phyloP scores from a whole-genome alignment of 2,113 vertebrate species.

The Ornithorhynchus anatinus region DNA sequence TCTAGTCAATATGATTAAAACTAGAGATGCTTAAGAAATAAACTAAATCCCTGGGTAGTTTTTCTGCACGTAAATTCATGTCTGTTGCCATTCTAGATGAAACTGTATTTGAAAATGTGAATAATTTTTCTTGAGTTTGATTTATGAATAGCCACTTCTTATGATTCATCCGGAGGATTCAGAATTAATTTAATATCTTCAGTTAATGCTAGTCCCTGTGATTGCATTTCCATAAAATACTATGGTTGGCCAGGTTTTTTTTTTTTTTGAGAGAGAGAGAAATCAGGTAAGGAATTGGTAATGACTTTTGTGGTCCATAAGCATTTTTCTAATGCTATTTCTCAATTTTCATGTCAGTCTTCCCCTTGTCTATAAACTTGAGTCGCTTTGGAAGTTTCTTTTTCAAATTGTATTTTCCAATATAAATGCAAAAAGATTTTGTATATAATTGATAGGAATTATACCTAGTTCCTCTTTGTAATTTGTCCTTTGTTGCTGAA shows the following conservation, averaged over 20 bases:
- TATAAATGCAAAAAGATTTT: neutral
- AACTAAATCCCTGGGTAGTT: neutral
- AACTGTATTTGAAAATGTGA: neutral
- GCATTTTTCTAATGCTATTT: neutral
- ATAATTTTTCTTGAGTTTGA: slow-evolving; percentile 14
- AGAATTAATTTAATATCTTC: slow-evolving; percentile 12
- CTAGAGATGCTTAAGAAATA: slow-evolving; percentile 29
- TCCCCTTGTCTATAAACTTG: neutral
- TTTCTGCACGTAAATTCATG: neutral
- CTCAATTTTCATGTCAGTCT: neutral
- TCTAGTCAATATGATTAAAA: slow-evolving; percentile 41
- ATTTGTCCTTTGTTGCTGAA: neutral
- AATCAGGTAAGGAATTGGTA: slow-evolving; percentile 11
- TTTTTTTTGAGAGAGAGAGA: slow-evolving; percentile 15
- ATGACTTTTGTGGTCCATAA: neutral
- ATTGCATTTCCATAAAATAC: neutral
- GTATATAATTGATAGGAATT: neutral
- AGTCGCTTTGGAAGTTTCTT: slow-evolving; percentile 6
- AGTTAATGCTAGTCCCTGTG: neutral
- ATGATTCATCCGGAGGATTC: too few relatives aligned
- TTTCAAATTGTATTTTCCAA: neutral
- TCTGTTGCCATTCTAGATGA: neutral
- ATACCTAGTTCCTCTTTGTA: neutral
- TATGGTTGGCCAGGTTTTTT: too few relatives aligned
- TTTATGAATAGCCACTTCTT: slow-evolving; percentile 21